Evolutionary conservation across 2,888 invertebrate genomes (phyloP), one percentile per base, ranked within the genome.

Genomic region (Acleris cristana): DNA sequence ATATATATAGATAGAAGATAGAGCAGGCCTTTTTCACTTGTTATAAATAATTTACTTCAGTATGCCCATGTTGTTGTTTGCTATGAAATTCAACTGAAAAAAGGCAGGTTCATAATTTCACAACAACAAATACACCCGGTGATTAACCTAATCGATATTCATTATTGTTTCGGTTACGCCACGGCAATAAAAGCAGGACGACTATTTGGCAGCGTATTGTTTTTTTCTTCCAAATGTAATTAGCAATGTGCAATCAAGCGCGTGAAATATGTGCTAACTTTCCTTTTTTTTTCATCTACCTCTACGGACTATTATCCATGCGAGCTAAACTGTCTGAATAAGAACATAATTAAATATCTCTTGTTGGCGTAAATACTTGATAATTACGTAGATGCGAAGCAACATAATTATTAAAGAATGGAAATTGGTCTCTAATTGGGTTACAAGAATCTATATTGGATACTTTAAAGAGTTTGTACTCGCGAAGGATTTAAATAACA

Each of bases 201-300:
- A 55, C 45, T 49, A 69, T 58, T 64, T 51, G 69, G 69, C 64
- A 12, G n/a, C 16, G 34, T 52, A 23, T 51, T 66, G 56, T 44
- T 21, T 57, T 62, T 66, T 54, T 66, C 8, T 66, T 60, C 40
- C 18, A 59, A 30, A 58, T 59, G 59, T 64, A 64, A 68, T 68
- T 64, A 64, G 45, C 53, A 21, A 60, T 59, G 68, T 60, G 56
- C 68, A 68, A 68, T 68, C 62, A 61, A 69, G 62, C 59, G 65
- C 53, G 58, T 53, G 56, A 62, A 66, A 49, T 69, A 57, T 63
- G 60, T 69, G 60, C 65, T 66, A 52, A 66, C 65, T 69, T 69
- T 66, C 69, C 62, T 63, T 66, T 63, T 66, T 66, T 69, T 69
- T 54, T 48, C 51, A 65, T 52, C 30, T 26, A 26, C 7, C 14